These are phyloP conservation scores for Actenoides hombroni DNA, from an alignment of 2,113 vertebrate genomes.

Conservation along the genomic window DNA sequence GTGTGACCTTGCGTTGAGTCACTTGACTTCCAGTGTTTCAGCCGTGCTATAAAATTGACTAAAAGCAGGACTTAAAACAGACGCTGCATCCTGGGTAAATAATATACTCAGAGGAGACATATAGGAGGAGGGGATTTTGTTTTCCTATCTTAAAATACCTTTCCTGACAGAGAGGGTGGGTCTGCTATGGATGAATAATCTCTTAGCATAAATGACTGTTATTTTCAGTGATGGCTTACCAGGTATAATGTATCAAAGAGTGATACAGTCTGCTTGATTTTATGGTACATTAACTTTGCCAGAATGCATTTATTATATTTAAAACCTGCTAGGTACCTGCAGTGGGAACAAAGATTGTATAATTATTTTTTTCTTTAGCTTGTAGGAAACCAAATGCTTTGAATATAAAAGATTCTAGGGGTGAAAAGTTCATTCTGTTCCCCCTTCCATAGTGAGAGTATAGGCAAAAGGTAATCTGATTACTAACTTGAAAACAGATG, in stretches of 20 bases:
- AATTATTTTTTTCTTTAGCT: conserved; percentile 59
- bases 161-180: conserved; percentile 16
- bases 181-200: conserved; percentile 29
- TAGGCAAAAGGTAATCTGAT: conserved; percentile 41
- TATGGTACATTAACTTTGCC: conserved; percentile 63
- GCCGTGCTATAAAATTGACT: conserved; percentile 35
- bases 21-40: conserved; percentile 38
- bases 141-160: conserved; percentile 41
- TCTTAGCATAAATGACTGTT: conserved; percentile 45
- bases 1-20: conserved; percentile 56
- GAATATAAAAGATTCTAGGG: conserved; percentile 33
- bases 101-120: not conserved
- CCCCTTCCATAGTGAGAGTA: not conserved
- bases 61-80: conserved; percentile 37
- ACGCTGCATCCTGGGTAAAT: conserved; percentile 22
- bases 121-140: not conserved
- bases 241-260: conserved; percentile 24
- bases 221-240: conserved; percentile 44
- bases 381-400: conserved; percentile 43
- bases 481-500: conserved; percentile 60
- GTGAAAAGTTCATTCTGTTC: conserved; percentile 53
- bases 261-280: conserved; percentile 56
- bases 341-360: conserved; percentile 51
- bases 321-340: conserved; percentile 52
- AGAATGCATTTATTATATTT: conserved; percentile 63